A percentile compares a stretch with the other conserved stretches of the same genome.
These are phyloP conservation scores for Andinoacara biseriatus DNA, from an alignment of 2,113 vertebrate genomes.

Conservation along the genomic window DNA sequence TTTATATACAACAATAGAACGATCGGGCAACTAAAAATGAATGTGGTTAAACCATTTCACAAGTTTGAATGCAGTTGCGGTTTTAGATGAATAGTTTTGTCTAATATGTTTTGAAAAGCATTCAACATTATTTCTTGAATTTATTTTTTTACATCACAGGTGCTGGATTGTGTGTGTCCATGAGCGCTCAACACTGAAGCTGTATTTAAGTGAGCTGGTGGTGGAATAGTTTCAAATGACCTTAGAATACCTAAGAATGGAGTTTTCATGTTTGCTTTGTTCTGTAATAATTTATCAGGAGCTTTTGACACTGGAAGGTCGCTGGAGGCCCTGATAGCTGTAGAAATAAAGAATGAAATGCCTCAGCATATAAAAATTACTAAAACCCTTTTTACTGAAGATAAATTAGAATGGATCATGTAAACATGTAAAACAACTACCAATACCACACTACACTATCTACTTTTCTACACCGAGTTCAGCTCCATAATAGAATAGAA, in stretches of 20 bases:
- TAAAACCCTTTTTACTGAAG: background rate
- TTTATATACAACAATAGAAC: accelerated
- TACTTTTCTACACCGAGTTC: background rate
- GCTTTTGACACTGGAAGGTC: background rate
- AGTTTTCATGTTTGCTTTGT: background rate
- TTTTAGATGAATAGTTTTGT: background rate
- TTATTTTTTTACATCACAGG: background rate
- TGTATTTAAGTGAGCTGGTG: background rate
- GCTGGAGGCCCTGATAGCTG: background rate
- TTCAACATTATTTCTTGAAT: background rate
- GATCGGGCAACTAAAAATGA: no score
- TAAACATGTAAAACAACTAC: background rate
- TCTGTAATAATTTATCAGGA: background rate
- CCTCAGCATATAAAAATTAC: background rate
- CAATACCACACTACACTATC: background rate
- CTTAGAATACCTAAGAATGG: background rate
- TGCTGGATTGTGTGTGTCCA: background rate
- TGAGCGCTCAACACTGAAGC: background rate
- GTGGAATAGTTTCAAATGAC: background rate
- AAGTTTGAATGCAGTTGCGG: accelerated
- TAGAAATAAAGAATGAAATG: background rate
- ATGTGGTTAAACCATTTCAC: no score
- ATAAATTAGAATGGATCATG: background rate
- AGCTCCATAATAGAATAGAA: background rate
- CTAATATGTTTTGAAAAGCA: background rate